A percentile compares a stretch with the other conserved stretches of the same genome.
phyloP scores from a whole-genome alignment of 2,797 vertebrate species.

The Discoglossus pictus region DNA sequence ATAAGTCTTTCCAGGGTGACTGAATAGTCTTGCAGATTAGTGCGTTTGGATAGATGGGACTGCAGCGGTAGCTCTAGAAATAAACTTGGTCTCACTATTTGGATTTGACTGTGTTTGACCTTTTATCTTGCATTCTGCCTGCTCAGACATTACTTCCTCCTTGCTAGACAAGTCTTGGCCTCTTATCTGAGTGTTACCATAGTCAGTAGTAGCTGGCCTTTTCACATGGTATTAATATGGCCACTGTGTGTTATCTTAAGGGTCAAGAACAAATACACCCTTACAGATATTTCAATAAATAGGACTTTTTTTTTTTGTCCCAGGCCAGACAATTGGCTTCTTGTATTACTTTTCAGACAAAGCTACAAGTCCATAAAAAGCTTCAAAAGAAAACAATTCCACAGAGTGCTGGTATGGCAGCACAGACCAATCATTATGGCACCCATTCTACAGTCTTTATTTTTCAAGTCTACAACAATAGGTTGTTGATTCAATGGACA shows the following conservation, averaged over 20 bases:
- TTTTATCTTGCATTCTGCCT: conserved; percentile 67
- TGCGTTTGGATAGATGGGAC: no score
- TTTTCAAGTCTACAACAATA: conserved; percentile 96
- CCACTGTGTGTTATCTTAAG: conserved; percentile 70
- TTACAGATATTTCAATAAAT: conserved; percentile 77
- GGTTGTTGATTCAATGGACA: conserved; percentile 99
- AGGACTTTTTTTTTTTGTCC: conserved; percentile 63
- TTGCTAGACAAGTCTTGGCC: conserved; percentile 61
- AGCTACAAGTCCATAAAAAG: conserved; percentile 90
- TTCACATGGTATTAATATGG: conserved; percentile 71
- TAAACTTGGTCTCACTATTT: background rate
- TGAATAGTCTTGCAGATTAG: no score
- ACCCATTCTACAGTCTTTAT: conserved; percentile 87
- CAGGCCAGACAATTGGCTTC: conserved; percentile 85
- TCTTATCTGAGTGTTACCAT: conserved; percentile 64
- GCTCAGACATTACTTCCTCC: conserved; percentile 66
- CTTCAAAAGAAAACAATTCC: conserved; percentile 88
- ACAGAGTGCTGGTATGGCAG: conserved; percentile 83
- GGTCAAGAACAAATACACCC: conserved; percentile 76
- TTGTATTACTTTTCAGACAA: conserved; percentile 86
- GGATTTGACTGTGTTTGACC: conserved; percentile 62
- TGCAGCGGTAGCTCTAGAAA: background rate
- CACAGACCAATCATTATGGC: conserved; percentile 94
- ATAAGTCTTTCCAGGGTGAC: no score
- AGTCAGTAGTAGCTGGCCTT: conserved; percentile 59